Evolutionary conservation across 1,140 invertebrate species (phyloP), one percentile per base, ranked within the genome.

Genomic region (Hylaeus volcanicus): DNA sequence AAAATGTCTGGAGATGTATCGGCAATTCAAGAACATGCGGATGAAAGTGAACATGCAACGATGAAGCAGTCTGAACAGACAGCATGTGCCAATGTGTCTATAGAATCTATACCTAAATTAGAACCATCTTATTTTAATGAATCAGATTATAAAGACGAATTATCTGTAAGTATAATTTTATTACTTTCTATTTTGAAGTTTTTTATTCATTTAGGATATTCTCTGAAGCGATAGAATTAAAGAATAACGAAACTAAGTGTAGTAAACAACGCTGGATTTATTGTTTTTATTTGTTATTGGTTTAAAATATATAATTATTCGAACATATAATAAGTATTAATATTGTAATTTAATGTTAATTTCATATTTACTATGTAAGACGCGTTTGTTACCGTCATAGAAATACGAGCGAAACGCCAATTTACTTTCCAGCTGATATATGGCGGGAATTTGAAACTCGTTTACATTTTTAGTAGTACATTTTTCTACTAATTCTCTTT

Each of bases 361-460:
- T 53, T 58, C 8, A 5, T 45, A 11, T 68, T 65, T 12, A 26
- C 26, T 26, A 37, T 68, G 0, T 9, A 5, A 41, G 5, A 15
- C 39, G 9, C 11, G 14, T 15, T 48, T 8, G n/a, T 45, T 61
- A 11, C 8, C 41, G 14, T 48, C 1, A n/a, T 14, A 14, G 48
- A 61, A 73, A 26, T 61, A 39, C 6, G 15, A 43, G 4, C n/a
- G 39, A 56, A 39, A 26, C 26, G 2, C 5, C 11, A 4, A 6
- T n/a, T 39, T 68, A 3, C 11, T 3, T 56, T 3, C 15, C 12
- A 76, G 1, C 3, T 69, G 12, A 1, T 12, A n/a, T 37, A 8
- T 48, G 43, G 74, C 43, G 74, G 74, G 26, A 76, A 58, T 69
- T 76, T 76, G 56, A 8, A 76, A 69, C 58, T 75, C 11, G 14